Evolutionary conservation across 1,140 invertebrate genomes (phyloP), one percentile per base, ranked within the genome.

Genomic region (Heterodera carotae): DNA sequence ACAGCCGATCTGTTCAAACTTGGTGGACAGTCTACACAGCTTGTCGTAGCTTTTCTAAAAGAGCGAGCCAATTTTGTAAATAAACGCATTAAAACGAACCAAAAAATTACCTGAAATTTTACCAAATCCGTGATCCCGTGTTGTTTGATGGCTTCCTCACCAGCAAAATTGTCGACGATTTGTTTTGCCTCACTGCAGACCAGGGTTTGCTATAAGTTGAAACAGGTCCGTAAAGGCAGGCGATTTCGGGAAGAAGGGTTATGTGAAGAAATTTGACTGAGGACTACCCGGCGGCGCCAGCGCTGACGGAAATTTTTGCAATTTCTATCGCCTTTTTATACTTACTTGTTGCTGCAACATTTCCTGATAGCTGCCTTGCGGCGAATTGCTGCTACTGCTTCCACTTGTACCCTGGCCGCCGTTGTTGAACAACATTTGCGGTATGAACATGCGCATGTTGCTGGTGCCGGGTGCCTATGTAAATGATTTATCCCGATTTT

Each of bases 111-210:
- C 48, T 56, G 53, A 53, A 39, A 31, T 18, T 48, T 77, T n/a
- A 62, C n/a, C 43, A 56, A 34, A 7, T 81, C 64, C 59, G 69
- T 67, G 34, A 80, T 79, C 25, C 68, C 64, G 34, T 81, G 68
- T 53, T 78, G 79, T 18, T n/a, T 12, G 2, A 73, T 60, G 4
- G 70, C 43, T 18, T 64, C 33, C 22, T 67, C 77, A n/a, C 34
- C 56, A 12, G 66, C n/a, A 43, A 56, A 79, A 36, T 79, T 79
- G n/a, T 69, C 76, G 10, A 79, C 48, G 59, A 79, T 69, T 5
- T 69, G 22, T 25, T 68, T 78, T 12, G 77, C 67, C 31, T 79
- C 76, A 25, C n/a, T 36, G 56, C 48, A 77, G 2, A 78, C 74
- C 22, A 59, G 56, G 36, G 27, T 36, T 74, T 74, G 71, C 71